Evolutionary conservation across 1,140 invertebrate species (phyloP), one percentile per base, ranked within the genome.

Genomic region (Babylonia areolata): DNA sequence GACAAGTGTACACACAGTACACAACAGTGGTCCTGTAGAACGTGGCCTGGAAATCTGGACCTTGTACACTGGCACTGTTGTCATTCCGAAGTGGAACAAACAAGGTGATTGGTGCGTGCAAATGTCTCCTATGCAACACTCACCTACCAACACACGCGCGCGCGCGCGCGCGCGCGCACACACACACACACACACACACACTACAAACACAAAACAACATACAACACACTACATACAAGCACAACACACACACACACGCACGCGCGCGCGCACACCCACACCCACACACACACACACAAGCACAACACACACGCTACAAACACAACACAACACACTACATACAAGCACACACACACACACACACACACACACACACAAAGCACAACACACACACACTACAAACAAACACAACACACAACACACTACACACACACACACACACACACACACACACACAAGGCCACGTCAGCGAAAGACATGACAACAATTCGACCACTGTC

Each of bases 281-380:
- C 73, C 33, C 73, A 77, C 73, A 77, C 73, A 37, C 73, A 77
- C 73, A 37, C 73, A 77, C 73, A 37, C 73, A 77, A n/a, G 5
- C 73, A 77, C 73, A 37, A 51, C 46, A 12, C 9, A 17, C 2
- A 51, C 46, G 46, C 9, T 51, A 51, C 46, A 51, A 51, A 12
- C 9, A 51, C 9, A 51, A 51, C 5, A 46, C 15, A 46, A 46
- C 5, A 5, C 42, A 15, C 42, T 46, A 46, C 42, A 46, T 15
- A 46, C 42, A 46, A 5, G 15, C 42, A 46, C 17, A 2, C 46
- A 69, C 58, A 37, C 73, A 77, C 73, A 37, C 73, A 77, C 73
- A 37, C 73, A 77, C 73, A 37, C 73, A 77, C 73, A 37, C 73
- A 77, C 15, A 5, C 33, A 11, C 37, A 51, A 51, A 51, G 9